These are phyloP conservation scores for Salvelinus alpinus DNA, from an alignment of 2,113 vertebrate species.

Conservation along the genomic window DNA sequence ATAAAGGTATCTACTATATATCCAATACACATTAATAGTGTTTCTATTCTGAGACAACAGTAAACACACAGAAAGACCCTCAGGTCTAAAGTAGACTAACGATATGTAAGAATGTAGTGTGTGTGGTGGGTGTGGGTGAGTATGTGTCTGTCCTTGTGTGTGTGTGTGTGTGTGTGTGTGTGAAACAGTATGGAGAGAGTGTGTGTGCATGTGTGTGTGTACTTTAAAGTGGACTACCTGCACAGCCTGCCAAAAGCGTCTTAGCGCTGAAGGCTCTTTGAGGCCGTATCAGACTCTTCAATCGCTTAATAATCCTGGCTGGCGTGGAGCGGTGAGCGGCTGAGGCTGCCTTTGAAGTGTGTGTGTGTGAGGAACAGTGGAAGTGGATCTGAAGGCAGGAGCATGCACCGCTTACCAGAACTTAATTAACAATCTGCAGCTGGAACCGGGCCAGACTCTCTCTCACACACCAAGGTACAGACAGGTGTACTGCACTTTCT, in stretches of 20 bases:
- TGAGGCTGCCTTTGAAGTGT: slow-evolving; percentile 68
- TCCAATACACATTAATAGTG: no score
- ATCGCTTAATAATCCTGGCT: slow-evolving; percentile 70
- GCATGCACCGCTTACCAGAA: slow-evolving; percentile 65
- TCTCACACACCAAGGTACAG: slow-evolving; percentile 6
- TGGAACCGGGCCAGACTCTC: slow-evolving; percentile 61
- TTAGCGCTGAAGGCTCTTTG: slow-evolving; percentile 68
- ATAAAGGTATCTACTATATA: no score
- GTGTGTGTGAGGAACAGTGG: slow-evolving; percentile 50
- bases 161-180: background rate
- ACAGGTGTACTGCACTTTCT: no score
- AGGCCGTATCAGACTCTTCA: slow-evolving; percentile 73
- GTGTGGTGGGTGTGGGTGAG: slow-evolving; percentile 18
- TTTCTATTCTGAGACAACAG: no score
- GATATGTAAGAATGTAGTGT: background rate
- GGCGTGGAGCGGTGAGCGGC: slow-evolving; percentile 52
- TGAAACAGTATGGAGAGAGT: no score
- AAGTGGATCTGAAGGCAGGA: slow-evolving; percentile 68
- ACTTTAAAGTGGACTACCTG: slow-evolving; percentile 71
- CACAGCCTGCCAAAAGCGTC: slow-evolving; percentile 71
- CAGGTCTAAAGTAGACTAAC: no score
- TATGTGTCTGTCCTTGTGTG: slow-evolving; percentile 28
- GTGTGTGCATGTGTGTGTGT: background rate
- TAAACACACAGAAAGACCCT: no score
- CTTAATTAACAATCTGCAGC: slow-evolving; percentile 74